These are phyloP conservation scores for Sclerurus mexicanus DNA, from an alignment of 2,113 vertebrate genomes.

Conservation along the genomic window DNA sequence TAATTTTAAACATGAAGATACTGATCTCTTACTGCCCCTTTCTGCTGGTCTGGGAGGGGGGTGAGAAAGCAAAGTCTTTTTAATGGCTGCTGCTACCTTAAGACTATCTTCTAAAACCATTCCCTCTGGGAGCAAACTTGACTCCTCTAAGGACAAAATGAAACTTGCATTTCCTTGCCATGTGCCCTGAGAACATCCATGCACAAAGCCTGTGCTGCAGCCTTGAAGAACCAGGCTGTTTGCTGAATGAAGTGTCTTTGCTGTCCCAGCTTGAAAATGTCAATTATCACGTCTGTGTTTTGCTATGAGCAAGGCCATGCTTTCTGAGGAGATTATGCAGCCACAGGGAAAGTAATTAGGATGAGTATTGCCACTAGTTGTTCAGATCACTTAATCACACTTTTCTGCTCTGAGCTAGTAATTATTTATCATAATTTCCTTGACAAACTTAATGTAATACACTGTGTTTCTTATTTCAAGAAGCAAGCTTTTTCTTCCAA, in stretches of 20 bases:
- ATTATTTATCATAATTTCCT: slow-evolving; percentile 48
- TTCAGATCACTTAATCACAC: slow-evolving; percentile 36
- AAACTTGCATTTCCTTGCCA: not conserved
- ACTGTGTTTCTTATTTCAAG: slow-evolving; percentile 10
- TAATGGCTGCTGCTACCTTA: not conserved
- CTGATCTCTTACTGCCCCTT: not conserved
- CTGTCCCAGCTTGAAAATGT: not conserved
- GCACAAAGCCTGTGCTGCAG: not conserved
- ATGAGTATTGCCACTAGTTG: not conserved
- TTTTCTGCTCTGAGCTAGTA: slow-evolving; percentile 30
- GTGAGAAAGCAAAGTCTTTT: not conserved
- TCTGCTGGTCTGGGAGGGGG: not conserved
- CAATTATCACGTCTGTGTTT: not conserved
- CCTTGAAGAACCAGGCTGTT: not conserved
- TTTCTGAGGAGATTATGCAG: not conserved
- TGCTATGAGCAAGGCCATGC: not conserved
- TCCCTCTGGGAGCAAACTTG: not conserved
- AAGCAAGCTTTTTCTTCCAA: not conserved
- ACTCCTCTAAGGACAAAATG: not conserved
- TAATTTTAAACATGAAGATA: not conserved
- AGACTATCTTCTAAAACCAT: not conserved
- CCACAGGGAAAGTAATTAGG: not conserved
- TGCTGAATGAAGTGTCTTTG: not conserved
- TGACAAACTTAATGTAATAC: slow-evolving; percentile 19
- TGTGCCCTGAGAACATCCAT: not conserved